Evolutionary conservation across 2,888 invertebrate species (phyloP), one percentile per base, ranked within the genome.

Genomic region (Thymelicus sylvestris): DNA sequence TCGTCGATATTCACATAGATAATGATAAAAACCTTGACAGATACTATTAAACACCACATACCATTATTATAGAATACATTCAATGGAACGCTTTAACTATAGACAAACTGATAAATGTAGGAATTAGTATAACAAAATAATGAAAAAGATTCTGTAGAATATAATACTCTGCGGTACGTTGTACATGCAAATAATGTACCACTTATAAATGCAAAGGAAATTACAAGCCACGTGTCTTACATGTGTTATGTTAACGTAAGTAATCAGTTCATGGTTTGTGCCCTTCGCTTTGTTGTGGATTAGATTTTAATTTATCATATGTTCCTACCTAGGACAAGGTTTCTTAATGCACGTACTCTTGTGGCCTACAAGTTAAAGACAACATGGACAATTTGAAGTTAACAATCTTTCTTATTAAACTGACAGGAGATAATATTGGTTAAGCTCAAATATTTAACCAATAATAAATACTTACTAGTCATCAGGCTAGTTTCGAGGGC

Each of bases 261-360:
- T 47, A 66, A 62, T 68, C 62, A 69, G 69, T 67, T 70, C 72
- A 72, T 66, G 72, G 72, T 72, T 65, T 65, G 57, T 62, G 52
- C 72, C 68, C 66, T 68, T 68, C 64, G 67, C 64, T 66, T 65
- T 66, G 59, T 60, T 50, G 52, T 66, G 41, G 44, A 59, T 48
- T 57, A 8, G 39, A 67, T 10, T 15, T 57, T 24, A 39, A 61
- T 52, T 48, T 59, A 66, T 48, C 12, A 31, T 7, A 31, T 63
- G 39, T 39, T 59, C n/a, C 38, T 39, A 8, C 39, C 5, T n/a
- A n/a, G 59, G n/a, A 59, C 59, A 59, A 59, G 59, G 59, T 39
- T 39, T 7, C 6, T 39, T 39, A 39, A 39, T 59, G 38, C n/a
- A 24, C 6, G 31, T 50, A 47, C 10, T 44, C 12, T 44, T 12